Percentiles rank a stretch among this genome's conserved stretches.
Conservation (phyloP, 1,140 invertebrate genomes). For the Pachypsylla venusta region DNA sequence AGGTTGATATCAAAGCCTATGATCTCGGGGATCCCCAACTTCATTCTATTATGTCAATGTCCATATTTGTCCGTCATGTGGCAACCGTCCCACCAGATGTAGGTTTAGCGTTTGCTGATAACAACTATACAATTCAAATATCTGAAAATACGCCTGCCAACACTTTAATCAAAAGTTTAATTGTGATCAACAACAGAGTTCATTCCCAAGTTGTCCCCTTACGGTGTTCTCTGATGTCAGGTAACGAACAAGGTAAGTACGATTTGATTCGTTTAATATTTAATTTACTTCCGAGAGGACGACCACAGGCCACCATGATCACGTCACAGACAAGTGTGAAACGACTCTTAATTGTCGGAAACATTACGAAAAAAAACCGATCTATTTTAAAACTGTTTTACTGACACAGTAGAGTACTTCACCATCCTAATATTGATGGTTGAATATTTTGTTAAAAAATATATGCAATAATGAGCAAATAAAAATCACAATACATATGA, state of each 20-base stretch:
- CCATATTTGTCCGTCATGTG: conserved; percentile 68
- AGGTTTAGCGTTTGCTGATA: conserved; percentile 66
- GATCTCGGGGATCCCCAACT: conserved; percentile 73
- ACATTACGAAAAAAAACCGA: too few species aligned
- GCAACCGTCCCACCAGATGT: conserved; percentile 46
- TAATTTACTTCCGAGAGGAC: too few species aligned
- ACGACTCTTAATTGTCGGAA: too few species aligned
- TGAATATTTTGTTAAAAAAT: too few species aligned
- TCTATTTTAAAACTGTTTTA: too few species aligned
- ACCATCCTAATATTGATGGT: too few species aligned
- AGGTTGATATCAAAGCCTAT: conserved; percentile 71
- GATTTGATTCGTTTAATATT: too few species aligned
- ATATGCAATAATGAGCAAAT: too few species aligned
- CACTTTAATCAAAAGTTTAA: conserved; percentile 51
- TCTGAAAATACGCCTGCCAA: conserved; percentile 55
- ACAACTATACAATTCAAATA: conserved; percentile 54
- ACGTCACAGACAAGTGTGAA: too few species aligned
- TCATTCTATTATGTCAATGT: conserved; percentile 59
- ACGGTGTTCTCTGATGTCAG: conserved; percentile 51
- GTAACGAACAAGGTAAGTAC: conserved; percentile 43
- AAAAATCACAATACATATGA: too few species aligned
- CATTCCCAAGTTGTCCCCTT: conserved; percentile 47
- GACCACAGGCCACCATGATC: too few species aligned
- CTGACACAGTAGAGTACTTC: too few species aligned
- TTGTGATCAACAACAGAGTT: conserved; percentile 51